These are phyloP conservation scores for Sebastes paucispinis DNA, from an alignment of 2,797 vertebrate genomes.

Conservation along the genomic window DNA sequence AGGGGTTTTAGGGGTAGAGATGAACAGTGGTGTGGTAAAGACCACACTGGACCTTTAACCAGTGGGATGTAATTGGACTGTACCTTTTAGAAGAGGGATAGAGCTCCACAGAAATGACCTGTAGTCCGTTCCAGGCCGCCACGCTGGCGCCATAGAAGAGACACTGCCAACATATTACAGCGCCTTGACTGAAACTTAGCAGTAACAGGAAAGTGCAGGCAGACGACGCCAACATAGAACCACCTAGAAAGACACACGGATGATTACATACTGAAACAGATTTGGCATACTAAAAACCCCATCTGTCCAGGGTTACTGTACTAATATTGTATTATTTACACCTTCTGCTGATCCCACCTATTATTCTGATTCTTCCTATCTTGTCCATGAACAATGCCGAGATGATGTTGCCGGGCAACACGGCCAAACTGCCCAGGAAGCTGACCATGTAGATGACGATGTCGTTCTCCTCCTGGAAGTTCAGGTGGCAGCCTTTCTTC, in stretches of 20 bases:
- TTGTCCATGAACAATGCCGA: slow-evolving; percentile 97
- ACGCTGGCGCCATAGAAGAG: slow-evolving; percentile 92
- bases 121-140: slow-evolving; percentile 94
- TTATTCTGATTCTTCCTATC: slow-evolving; percentile 93
- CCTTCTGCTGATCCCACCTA: slow-evolving; percentile 84
- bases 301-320: background rate
- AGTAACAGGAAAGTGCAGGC: slow-evolving; percentile 96
- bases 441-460: slow-evolving; percentile 96
- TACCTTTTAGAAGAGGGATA: slow-evolving; percentile 96
- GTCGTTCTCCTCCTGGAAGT: slow-evolving; percentile 95
- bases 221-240: slow-evolving; percentile 92
- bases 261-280: background rate
- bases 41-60: background rate
- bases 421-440: slow-evolving; percentile 94
- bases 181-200: slow-evolving; percentile 92
- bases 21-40: background rate
- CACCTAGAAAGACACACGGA: slow-evolving; percentile 74
- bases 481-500: slow-evolving; percentile 93
- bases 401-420: slow-evolving; percentile 95
- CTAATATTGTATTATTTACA: background rate
- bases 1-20: background rate
- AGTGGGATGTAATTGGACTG: background rate
- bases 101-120: slow-evolving; percentile 96
- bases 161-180: slow-evolving; percentile 96
- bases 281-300: background rate